phyloP scores from a whole-genome alignment of 2,113 vertebrate genomes.

The Amphiprion percula region DNA sequence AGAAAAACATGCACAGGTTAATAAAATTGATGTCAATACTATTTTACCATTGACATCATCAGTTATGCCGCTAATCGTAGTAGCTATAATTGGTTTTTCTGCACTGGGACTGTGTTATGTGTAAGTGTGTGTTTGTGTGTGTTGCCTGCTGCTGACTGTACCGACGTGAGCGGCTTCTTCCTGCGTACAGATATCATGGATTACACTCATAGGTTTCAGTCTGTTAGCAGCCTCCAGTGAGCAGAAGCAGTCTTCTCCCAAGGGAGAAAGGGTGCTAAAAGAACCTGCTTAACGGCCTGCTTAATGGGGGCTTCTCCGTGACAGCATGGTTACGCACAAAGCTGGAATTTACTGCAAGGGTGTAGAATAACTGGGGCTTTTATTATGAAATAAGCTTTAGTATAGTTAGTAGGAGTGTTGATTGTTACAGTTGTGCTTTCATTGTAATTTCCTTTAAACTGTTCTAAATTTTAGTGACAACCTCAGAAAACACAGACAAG shows the following conservation, averaged over 20 bases:
- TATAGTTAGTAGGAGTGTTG: neutral
- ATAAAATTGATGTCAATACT: too few species aligned
- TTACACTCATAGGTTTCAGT: conserved; percentile 32
- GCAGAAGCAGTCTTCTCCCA: conserved; percentile 43
- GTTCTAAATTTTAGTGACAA: conserved; percentile 4
- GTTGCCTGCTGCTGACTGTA: conserved; percentile 7
- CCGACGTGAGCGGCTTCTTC: conserved; percentile 37
- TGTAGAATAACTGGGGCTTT: conserved; percentile 13
- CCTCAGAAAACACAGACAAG: conserved; percentile 4
- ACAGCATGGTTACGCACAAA: conserved; percentile 15
- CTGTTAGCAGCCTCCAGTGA: conserved; percentile 51
- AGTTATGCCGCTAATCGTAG: too few species aligned
- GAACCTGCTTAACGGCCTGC: conserved; percentile 16
- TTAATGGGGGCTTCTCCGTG: conserved; percentile 23
- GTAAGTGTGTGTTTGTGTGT: neutral
- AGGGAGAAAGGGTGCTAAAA: conserved; percentile 37
- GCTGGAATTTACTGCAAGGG: conserved; percentile 2
- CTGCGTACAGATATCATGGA: conserved; percentile 42
- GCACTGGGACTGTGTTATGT: neutral
- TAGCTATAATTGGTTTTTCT: conserved; percentile 2
- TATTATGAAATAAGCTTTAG: conserved; percentile 3
- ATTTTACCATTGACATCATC: too few species aligned
- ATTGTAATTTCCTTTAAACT: neutral
- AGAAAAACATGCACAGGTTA: too few species aligned
- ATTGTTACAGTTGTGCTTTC: neutral